Conservation (phyloP, 2,113 vertebrate species). For the Mustelus asterias region DNA sequence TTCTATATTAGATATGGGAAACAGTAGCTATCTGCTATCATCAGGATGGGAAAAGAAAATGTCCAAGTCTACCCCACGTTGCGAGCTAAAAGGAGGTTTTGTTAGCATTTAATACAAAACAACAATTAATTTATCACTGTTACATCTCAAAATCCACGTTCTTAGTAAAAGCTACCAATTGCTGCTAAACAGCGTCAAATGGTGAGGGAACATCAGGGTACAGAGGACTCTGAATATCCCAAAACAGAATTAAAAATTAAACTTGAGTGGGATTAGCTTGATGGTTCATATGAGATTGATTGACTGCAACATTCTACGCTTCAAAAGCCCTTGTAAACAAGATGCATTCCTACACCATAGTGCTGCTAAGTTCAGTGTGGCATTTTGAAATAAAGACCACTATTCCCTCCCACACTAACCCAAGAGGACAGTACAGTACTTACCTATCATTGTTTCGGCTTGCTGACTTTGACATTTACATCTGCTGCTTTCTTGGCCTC, state of each 20-base stretch:
- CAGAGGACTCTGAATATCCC: background rate
- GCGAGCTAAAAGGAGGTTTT: background rate
- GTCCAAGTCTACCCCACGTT: background rate
- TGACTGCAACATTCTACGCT: background rate
- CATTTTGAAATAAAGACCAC: background rate
- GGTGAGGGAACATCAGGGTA: background rate
- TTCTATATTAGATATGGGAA: background rate
- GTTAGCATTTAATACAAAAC: background rate
- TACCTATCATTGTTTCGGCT: constrained; percentile 64
- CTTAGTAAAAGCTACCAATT: background rate
- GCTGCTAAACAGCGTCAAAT: background rate
- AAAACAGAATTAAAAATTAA: background rate
- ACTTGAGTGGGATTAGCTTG: background rate
- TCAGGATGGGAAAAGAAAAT: background rate
- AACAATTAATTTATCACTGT: background rate
- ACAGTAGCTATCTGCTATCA: background rate
- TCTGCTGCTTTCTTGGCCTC: constrained; percentile 66
- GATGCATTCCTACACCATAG: background rate
- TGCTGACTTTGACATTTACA: constrained; percentile 66
- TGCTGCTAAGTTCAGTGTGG: background rate
- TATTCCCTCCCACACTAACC: background rate
- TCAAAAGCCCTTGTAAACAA: background rate
- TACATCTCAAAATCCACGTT: background rate
- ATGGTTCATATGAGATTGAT: background rate
- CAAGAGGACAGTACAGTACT: constrained; percentile 46